Evolutionary conservation across 2,888 invertebrate genomes (phyloP).

Genomic region (Masnerella sp.): DNA sequence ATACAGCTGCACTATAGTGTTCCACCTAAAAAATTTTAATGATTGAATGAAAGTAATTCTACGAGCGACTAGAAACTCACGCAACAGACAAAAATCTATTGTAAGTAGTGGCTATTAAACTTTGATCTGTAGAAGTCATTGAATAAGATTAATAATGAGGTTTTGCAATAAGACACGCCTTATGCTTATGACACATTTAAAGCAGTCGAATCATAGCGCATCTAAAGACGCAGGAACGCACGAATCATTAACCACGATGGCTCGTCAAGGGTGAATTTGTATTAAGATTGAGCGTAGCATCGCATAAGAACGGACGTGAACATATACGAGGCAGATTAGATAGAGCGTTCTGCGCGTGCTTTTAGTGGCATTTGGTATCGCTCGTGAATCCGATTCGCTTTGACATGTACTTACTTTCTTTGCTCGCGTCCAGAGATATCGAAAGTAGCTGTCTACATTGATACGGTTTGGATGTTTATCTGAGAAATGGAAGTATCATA

Average conservation of each 20-base stretch:
- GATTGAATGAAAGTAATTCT: no score
- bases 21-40: no score
- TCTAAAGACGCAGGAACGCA: conserved; percentile 75
- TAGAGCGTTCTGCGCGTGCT: conserved; percentile 38
- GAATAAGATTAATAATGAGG: conserved; percentile 47
- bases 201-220: conserved; percentile 66
- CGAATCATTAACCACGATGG: conserved; percentile 73
- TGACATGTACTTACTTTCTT: conserved; percentile 53
- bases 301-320: conserved; percentile 48
- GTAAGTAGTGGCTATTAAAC: conserved; percentile 33
- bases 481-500: conserved; percentile 29
- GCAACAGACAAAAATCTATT: conserved; percentile 52
- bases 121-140: conserved; percentile 42
- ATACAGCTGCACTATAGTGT: no score
- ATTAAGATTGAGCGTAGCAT: conserved; percentile 57
- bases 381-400: conserved; percentile 59
- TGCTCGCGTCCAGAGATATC: conserved; percentile 19
- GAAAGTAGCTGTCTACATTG: conserved; percentile 49
- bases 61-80: no score
- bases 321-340: conserved; percentile 49
- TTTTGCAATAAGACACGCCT: conserved; percentile 52
- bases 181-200: conserved; percentile 54
- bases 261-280: conserved; percentile 62
- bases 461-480: conserved; percentile 31
- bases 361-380: conserved; percentile 58